Base-by-base conservation (phyloP, 1,140 invertebrate species). In the Ephestia elutella region DNA sequence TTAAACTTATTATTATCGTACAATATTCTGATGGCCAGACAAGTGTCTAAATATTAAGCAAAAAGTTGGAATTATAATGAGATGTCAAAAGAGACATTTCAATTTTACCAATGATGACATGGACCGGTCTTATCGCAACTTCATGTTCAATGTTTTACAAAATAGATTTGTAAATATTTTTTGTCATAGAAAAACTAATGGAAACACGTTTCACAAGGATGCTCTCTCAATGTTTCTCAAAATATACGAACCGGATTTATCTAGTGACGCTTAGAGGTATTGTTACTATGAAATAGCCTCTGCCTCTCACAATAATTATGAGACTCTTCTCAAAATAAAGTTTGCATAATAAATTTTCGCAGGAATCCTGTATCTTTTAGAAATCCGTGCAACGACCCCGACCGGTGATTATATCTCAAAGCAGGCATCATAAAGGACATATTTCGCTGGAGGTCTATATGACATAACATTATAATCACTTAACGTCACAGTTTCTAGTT, bases 321-420 rank as follows among this genome's bases (percentile, higher is more conserved):
- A 58, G 21, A 18, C 49, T 57, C 56, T 59, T 62, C 55, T 30
- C 35, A 25, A 53, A 62, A 65, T 21, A 57, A 49, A 54, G 50
- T 25, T 10, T n/a, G 59, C 56, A 59, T 57, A 44, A 65, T 32
- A 63, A 60, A 63, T 64, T 59, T 56, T 55, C 28, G 17, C 53
- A 17, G 32, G 49, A 64, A 64, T 56, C 30, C 18, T 53, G 50
- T 58, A 61, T 59, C 56, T 50, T 58, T 53, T 48, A 60, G 35
- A 63, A 35, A 63, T 58, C 35, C 21, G 65, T 63, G 32, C 61
- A 58, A 55, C 63, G 62, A 63, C 59, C 66, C 61, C 59, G 15
- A 48, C 32, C 60, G 54, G 60, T 32, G 70, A 72, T 70, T 63
- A 65, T 72, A 72, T 72, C 66, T 62, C 50, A 63, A 69, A 66